Base-by-base conservation (phyloP, 2,888 invertebrate species). In the Alloplasta piceator region DNA sequence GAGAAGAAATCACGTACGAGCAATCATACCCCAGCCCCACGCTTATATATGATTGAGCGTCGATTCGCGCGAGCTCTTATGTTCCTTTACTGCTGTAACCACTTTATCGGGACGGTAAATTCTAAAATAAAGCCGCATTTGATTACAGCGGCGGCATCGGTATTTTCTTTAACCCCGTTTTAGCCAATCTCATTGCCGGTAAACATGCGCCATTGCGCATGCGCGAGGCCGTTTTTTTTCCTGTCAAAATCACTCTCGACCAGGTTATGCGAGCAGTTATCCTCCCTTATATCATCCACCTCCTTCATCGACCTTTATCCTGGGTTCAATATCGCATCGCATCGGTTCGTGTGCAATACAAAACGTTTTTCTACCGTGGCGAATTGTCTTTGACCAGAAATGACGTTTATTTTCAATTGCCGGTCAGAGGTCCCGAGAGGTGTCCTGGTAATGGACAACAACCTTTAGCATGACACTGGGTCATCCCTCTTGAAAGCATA, bases 101-200 rank as follows among this genome's bases (percentile, higher is more conserved):
- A 91, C 91, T 91, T 91, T 90, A 91, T 91, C 90, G 88, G 26
- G 87, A 88, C 86, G 86, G 86, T 85, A 83, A 80, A 82, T 80
- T 83, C 82, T 88, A 90, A 50, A 90, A 91, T 89, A 88, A 91
- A 91, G 89, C 86, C 86, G 87, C 90, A 87, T 89, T 89, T 89
- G 89, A 90, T 90, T 91, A 90, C 86, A 89, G 87, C 86, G 82
- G 52, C 43, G 52, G 58, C 12, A 66, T 68, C 46, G 7, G 61
- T 7, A 60, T 39, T 26, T 60, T 60, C 39, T 26, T 26, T 39
- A 6, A 36, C 36, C 36, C 67, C 58, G 46, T 74, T 68, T 61
- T 36, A 56, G 68, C 63, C 73, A 77, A 70, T 55, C 14, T 14
- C 6, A 52, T 6, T 12, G 16, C 6, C 68, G 67, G n/a, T 50